Conservation (phyloP, 2,113 vertebrate genomes). For the Tamias sibiricus region DNA sequence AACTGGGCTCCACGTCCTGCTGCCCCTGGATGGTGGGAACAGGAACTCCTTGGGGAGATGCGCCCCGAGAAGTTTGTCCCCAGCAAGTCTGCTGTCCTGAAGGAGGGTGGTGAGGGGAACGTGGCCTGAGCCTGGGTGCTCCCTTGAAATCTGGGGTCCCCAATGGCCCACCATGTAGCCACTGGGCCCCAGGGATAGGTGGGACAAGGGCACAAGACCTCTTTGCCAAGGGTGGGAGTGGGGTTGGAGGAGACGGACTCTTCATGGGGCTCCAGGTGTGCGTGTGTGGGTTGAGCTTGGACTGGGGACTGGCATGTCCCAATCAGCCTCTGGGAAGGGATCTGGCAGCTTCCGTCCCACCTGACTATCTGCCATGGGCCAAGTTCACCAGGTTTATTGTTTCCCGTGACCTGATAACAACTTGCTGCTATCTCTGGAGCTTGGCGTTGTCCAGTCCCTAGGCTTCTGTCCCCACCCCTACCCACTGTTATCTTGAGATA, state of each 20-base stretch:
- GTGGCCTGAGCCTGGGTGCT: neutral
- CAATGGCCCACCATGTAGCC: neutral
- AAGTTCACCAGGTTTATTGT: neutral
- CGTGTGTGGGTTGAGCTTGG: neutral
- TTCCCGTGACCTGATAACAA: neutral
- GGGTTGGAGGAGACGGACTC: neutral
- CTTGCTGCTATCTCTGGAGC: neutral
- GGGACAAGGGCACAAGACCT: neutral
- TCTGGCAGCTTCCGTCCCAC: neutral
- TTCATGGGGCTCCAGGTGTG: neutral
- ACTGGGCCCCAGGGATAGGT: too few species aligned
- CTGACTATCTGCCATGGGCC: neutral
- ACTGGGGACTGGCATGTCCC: neutral
- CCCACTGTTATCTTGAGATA: neutral
- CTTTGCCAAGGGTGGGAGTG: neutral
- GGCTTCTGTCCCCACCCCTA: neutral
- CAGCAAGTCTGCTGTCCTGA: neutral
- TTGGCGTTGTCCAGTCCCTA: neutral
- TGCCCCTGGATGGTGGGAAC: rapidly evolving
- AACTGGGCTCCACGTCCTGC: neutral
- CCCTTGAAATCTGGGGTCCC: neutral
- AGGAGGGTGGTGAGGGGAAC: neutral
- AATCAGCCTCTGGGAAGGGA: neutral
- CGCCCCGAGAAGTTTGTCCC: neutral
- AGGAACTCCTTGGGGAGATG: neutral